Conservation (phyloP, 2,113 vertebrate species). For the Spilogale gracilis region DNA sequence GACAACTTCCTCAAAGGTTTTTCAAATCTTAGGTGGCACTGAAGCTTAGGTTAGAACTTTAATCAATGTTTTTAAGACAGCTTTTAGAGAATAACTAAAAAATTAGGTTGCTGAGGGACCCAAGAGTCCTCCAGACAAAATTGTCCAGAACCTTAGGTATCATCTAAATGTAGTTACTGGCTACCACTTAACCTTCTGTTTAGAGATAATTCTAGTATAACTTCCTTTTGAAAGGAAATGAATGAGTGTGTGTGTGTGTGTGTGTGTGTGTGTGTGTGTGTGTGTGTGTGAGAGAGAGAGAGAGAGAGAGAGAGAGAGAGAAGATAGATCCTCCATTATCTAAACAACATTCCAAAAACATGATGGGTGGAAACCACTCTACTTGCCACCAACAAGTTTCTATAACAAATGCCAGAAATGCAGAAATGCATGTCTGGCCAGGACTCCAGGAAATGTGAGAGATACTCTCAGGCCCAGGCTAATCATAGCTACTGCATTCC, state of each 20-base stretch:
- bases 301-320: not conserved
- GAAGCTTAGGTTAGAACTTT: not conserved
- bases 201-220: not conserved
- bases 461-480: not conserved
- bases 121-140: not conserved
- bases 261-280: not conserved
- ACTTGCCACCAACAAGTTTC: not conserved
- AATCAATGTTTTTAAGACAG: not conserved
- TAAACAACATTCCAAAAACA: not conserved
- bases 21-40: not conserved
- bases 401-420: not conserved
- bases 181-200: not conserved
- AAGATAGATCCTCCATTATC: not conserved
- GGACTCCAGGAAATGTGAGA: not conserved
- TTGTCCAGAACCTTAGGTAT: not conserved
- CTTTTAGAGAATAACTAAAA: not conserved
- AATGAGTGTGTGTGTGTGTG: not conserved
- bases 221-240: not conserved
- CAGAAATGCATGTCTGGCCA: not conserved
- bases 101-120: not conserved
- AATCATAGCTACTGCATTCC: not conserved
- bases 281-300: not conserved
- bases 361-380: not conserved
- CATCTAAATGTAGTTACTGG: constrained; percentile 6
- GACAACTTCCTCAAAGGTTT: constrained; percentile 25